phyloP scores from a whole-genome alignment of 2,113 vertebrate species.

The Antechinus flavipes region DNA sequence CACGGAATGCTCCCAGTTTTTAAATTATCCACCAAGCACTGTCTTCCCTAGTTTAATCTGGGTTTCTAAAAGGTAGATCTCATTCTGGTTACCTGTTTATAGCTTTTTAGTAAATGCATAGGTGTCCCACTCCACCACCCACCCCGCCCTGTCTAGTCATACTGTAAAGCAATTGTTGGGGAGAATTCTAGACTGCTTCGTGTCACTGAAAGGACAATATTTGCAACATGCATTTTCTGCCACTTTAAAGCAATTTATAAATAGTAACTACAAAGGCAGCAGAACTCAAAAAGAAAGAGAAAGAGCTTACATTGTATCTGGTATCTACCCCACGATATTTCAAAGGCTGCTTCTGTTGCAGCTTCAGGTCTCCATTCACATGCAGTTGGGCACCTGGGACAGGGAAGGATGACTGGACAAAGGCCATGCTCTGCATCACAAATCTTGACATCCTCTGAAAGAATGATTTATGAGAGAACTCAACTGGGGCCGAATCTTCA shows the following conservation, averaged over 20 bases:
- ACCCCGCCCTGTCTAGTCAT: no score
- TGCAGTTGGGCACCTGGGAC: slow-evolving; percentile 90
- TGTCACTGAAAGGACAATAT: background rate
- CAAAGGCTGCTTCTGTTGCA: slow-evolving; percentile 92
- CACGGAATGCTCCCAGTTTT: background rate
- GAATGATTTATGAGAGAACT: background rate
- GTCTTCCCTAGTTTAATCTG: no score
- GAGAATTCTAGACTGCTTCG: background rate
- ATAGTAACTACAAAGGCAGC: background rate
- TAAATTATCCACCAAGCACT: background rate
- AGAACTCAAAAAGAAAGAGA: fast-evolving
- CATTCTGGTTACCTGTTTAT: no score
- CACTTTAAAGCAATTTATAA: slow-evolving; percentile 20
- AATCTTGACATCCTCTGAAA: slow-evolving; percentile 94
- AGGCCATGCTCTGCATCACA: slow-evolving; percentile 95
- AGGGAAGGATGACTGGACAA: slow-evolving; percentile 90
- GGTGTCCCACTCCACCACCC: no score
- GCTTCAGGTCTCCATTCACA: slow-evolving; percentile 91
- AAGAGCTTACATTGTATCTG: slow-evolving; percentile 91
- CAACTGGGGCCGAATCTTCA: background rate
- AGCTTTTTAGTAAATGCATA: background rate
- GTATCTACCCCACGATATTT: slow-evolving; percentile 88
- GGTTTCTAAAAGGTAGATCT: no score
- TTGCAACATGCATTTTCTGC: slow-evolving; percentile 10
- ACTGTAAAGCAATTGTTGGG: background rate